Base-by-base conservation (phyloP, 2,888 invertebrate genomes). In the Ceramica pisi region DNA sequence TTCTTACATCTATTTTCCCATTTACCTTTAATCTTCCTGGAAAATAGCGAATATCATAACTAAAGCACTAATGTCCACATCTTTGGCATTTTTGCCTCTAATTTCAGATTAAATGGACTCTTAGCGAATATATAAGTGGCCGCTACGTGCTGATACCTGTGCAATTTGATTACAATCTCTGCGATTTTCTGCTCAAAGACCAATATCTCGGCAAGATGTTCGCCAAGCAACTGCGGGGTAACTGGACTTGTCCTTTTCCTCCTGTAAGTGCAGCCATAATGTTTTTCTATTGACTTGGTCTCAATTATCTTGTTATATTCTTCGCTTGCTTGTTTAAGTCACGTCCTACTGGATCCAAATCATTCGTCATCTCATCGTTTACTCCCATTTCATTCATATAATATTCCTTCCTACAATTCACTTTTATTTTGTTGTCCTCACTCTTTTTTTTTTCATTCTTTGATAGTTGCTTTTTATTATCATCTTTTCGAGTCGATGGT, bases 171-270 rank as follows among this genome's bases (percentile, higher is more conserved):
- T 80, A 79, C 12, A 71, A 10, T 7, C 16, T 79, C 1, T 79
- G 78, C 7, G 78, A 79, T 21, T 79, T 80, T 63, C 31, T 79
- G 4, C 12, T 71, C 12, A 79, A 80, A 8, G 80, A 79, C 4
- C 59, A 19, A n/a, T 80, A 56, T 48, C 10, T 80, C 8, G 78
- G 78, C 0, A 19, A 71, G 26, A 75, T 80, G 75, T 70, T 35
- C 10, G 75, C 78, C 6, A 63, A 51, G n/a, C 80, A 79, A 53
- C 26, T 79, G 5, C 61, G 23, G 9, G 59, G 53, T 2, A 79
- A 79, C 44, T 79, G 75, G 80, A 53, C 63, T 2, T 79, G 80
- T 14, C 78, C 75, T 19, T 80, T 79, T 1, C 51, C 78, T 44
- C 53, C 72, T 1, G 78, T 79, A n/a, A 79, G 78, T 75, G 53